These are phyloP conservation scores for Clusia tigrina DNA, from an alignment of 2,888 invertebrate genomes.

Conservation along the genomic window DNA sequence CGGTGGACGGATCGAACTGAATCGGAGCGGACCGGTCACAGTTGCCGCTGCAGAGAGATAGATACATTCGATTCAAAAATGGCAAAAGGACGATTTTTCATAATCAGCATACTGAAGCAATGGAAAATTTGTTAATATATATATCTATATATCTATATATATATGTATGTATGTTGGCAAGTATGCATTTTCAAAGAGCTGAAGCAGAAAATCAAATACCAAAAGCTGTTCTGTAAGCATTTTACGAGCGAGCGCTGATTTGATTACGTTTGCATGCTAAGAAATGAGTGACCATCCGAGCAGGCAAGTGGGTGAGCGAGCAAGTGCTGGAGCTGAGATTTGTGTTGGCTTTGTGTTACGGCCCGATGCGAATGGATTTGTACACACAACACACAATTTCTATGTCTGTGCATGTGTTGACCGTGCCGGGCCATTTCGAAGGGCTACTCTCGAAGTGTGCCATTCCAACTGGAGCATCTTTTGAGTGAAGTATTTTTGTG, in stretches of 20 bases:
- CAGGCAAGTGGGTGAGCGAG: too few species aligned
- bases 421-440: background rate
- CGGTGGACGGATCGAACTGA: too few species aligned
- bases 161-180: too few species aligned
- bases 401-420: background rate
- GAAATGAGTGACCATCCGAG: too few species aligned
- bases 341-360: background rate
- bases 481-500: too few species aligned
- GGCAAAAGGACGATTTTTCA: background rate
- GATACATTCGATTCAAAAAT: background rate
- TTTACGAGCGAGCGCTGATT: conserved; percentile 1
- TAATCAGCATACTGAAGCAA: background rate
- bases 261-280: background rate
- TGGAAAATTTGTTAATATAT: background rate
- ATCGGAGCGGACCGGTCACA: too few species aligned
- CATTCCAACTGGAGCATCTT: too few species aligned
- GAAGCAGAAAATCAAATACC: background rate
- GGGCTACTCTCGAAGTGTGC: background rate
- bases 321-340: too few species aligned
- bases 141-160: too few species aligned
- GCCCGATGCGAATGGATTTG: background rate
- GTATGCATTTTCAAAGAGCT: background rate
- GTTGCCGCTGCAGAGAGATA: too few species aligned
- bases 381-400: too few species aligned
- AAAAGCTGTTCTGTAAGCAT: background rate